Conservation (phyloP, 2,888 invertebrate genomes). For the Lathronympha strigana region DNA sequence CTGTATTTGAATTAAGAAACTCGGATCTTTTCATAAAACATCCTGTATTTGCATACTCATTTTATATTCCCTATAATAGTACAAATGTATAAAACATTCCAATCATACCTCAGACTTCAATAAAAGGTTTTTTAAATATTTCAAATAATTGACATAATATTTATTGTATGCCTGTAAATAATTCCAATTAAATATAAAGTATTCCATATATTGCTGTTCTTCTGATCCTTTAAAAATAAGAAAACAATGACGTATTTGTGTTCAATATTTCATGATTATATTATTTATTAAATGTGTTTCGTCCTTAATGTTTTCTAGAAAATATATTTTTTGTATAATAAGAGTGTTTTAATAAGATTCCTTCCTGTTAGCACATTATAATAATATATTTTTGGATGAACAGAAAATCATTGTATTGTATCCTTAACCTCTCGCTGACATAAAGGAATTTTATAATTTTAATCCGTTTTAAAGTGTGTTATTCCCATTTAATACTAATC, state of each 20-base stretch:
- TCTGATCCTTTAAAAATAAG: not conserved
- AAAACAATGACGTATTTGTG: not conserved
- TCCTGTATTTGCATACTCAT: too few species aligned
- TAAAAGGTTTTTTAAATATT: not conserved
- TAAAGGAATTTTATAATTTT: too few species aligned
- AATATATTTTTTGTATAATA: constrained; percentile 30
- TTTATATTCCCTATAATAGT: too few species aligned
- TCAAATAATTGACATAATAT: not conserved
- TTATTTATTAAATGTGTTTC: constrained; percentile 22
- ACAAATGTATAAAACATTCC: constrained; percentile 28
- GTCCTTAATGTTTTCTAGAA: constrained; percentile 2
- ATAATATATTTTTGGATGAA: not conserved
- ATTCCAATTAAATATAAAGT: too few species aligned
- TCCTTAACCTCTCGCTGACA: too few species aligned
- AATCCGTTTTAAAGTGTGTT: too few species aligned
- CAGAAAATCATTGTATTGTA: too few species aligned
- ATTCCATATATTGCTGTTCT: not conserved
- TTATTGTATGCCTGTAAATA: too few species aligned
- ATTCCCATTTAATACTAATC: too few species aligned
- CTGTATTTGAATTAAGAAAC: not conserved
- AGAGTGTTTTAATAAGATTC: not conserved
- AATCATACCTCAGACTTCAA: not conserved
- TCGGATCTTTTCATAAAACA: too few species aligned
- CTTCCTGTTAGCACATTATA: not conserved
- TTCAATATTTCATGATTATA: not conserved